Base-by-base conservation (phyloP, 2,888 invertebrate species). In the Cantharis rufa region DNA sequence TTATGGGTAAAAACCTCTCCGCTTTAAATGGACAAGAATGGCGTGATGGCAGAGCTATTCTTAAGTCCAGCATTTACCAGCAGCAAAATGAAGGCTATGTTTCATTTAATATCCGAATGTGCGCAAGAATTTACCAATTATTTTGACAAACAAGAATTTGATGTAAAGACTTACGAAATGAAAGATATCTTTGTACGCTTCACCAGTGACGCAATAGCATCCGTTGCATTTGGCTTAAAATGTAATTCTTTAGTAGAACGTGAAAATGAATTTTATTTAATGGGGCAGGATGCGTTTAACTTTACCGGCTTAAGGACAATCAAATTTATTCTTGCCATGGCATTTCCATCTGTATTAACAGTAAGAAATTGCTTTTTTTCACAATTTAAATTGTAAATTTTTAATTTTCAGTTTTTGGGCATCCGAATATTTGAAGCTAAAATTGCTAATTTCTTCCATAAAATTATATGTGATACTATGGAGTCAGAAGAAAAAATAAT, bases 161-260 rank as follows among this genome's bases (percentile, higher is more conserved):
- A 18, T 16, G 4, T n/a, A 11, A n/a, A 48, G 1, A 48, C 64
- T 64, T 18, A 70, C 3, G 74, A 74, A 70, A 62, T 70, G 24
- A 70, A 63, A 63, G 74, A 74, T 10, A 63, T 70, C 1, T 70
- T 70, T 15, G 10, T n/a, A n/a, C 84, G 89, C 5, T 89, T 86
- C 74, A 84, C 88, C 2, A 89, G 87, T 70, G 89, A 89, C 80
- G 88, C 89, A 4, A 89, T 89, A 70, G 89, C 89, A 0, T 85
- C 88, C 0, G 87, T 88, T 68, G 89, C 88, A 1, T 89, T 89
- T 73, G 89, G 89, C 0, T 79, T 89, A 1, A 87, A 89, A 76
- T 88, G 90, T 0, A 87, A 91, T 78, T 91, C 91, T 0, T 87
- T 89, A n/a, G 82, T 83, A 1, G 87, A 91, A 0, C 85, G 84